A percentile compares a stretch with the other conserved stretches of the same genome.
phyloP scores from a whole-genome alignment of 2,797 vertebrate genomes.

The Amphiprion clarkii region DNA sequence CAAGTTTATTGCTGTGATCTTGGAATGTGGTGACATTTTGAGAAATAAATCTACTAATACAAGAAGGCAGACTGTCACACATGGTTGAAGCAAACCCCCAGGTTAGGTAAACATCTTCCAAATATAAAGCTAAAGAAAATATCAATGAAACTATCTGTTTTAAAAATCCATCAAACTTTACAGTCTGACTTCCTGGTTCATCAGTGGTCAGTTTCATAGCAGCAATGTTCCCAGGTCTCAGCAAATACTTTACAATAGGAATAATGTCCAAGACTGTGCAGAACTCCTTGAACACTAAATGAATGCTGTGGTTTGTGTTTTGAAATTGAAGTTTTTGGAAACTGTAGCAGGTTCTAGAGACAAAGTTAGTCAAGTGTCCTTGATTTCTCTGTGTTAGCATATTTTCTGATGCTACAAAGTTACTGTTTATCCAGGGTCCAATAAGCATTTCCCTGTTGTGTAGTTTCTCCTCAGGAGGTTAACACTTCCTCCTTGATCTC shows the following conservation, averaged over 20 bases:
- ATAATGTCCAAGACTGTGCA: background rate
- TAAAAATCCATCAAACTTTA: background rate
- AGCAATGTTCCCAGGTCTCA: background rate
- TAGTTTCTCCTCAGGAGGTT: constrained; percentile 25
- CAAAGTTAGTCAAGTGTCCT: constrained; percentile 3
- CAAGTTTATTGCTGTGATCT: background rate
- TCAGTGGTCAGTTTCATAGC: background rate
- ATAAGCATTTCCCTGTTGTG: constrained; percentile 9
- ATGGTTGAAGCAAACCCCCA: background rate
- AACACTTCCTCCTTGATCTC: constrained; percentile 17
- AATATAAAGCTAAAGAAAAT: background rate
- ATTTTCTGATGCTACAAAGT: constrained; percentile 41
- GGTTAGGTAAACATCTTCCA: background rate
- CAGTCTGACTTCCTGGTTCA: constrained; percentile 13
- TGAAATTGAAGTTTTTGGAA: background rate
- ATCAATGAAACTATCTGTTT: background rate
- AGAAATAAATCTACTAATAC: background rate
- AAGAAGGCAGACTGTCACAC: background rate
- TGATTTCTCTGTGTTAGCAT: constrained; percentile 1
- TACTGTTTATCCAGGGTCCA: constrained; percentile 37
- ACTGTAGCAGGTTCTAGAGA: background rate
- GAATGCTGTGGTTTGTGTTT: background rate
- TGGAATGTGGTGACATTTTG: background rate
- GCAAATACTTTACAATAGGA: background rate
- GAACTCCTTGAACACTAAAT: background rate